Base-by-base conservation (phyloP, 2,888 invertebrate species). In the Danaus chrysippus region DNA sequence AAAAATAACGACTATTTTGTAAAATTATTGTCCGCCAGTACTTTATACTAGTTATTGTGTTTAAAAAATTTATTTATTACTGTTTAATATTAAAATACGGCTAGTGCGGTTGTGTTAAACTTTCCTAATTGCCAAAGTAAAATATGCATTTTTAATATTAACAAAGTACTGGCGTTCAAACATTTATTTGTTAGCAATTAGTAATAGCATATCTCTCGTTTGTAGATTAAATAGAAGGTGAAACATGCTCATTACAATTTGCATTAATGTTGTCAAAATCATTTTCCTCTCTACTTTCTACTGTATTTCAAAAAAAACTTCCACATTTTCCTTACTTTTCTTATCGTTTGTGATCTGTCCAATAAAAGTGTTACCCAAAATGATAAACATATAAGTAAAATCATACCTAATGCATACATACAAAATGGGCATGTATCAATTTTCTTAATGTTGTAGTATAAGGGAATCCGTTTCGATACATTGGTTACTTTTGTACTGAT, bases 401-500 rank as follows among this genome's bases (percentile, higher is more conserved):
- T 34, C 23, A 34, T 34, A 34, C 6, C 1, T 34, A 34, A 34
- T 34, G 23, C 43, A 19, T 54, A 57, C 43, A 23, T 49, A 62
- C 61, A 68, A 68, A 64, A 76, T 85, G 84, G 76, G 86, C 87
- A 86, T 83, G 86, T 79, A 84, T 82, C 84, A 69, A 80, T 75
- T 86, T 87, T 86, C 83, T 75, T 73, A 68, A 69, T 68, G 67
- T 71, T 71, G 71, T 86, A 86, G 84, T 79, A 75, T 86, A 88
- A 79, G 85, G 75, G 73, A 81, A 82, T 83, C 87, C 87, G 87
- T 87, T 82, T 83, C 81, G 75, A 74, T 73, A 75, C 74, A 72
- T 86, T 87, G 77, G 83, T 86, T 85, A 83, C 82, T 83, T 82
- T 82, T 83, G 83, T 86, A 83, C 86, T 75, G 78, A 86, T 76